Conservation (phyloP, 1,140 invertebrate genomes). For the Eupristina koningsbergeri region DNA sequence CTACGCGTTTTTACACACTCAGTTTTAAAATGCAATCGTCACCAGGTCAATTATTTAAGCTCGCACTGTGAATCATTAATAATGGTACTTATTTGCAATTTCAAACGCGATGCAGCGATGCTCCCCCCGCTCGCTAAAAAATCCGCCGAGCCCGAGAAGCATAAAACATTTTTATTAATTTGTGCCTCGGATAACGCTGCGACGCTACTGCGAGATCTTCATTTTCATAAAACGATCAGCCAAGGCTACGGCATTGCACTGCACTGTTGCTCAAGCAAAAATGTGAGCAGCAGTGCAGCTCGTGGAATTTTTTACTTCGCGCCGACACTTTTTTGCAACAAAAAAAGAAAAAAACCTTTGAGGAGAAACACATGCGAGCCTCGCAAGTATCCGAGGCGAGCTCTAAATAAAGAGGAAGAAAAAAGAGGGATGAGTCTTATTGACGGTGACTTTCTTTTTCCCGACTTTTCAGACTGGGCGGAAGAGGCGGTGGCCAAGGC, state of each 20-base stretch:
- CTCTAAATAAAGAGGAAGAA: background rate
- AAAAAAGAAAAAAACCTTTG: background rate
- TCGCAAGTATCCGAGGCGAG: background rate
- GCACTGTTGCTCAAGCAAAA: no score
- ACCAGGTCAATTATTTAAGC: background rate
- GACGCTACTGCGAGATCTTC: background rate
- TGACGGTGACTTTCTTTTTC: background rate
- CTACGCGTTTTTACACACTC: background rate
- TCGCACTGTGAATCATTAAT: background rate
- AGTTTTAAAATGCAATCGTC: background rate
- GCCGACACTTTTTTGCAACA: background rate
- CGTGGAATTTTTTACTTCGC: background rate
- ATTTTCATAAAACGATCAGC: background rate
- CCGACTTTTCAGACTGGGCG: slow-evolving; percentile 86
- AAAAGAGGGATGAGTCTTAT: background rate
- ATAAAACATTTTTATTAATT: background rate
- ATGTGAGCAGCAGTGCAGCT: no score
- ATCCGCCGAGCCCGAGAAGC: no score
- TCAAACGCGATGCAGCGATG: background rate
- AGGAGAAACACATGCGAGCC: background rate
- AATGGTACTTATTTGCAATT: slow-evolving; percentile 15
- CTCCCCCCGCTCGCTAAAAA: background rate
- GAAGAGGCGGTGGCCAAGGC: slow-evolving; percentile 95
- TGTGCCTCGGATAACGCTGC: background rate
- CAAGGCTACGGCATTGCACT: background rate